Base-by-base conservation (phyloP, 2,888 invertebrate genomes). In the Calameuta filiformis region DNA sequence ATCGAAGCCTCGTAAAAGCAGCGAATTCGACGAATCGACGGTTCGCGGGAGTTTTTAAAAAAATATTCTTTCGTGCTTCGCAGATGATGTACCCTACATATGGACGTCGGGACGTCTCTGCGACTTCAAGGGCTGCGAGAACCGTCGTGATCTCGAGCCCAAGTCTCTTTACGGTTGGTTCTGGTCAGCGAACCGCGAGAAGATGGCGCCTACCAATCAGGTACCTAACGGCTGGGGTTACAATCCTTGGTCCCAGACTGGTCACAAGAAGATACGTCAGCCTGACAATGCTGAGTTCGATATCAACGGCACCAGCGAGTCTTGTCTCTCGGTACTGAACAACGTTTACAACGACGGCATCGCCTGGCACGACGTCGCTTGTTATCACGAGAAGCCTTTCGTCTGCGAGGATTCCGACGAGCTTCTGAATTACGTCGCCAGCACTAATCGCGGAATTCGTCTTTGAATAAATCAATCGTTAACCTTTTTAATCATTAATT, bases 331-430 rank as follows among this genome's bases (percentile, higher is more conserved):
- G 78, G 94, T 97, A 82, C 93, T 98, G 82, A 97, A 98, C 93
- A 98, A 98, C 92, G 97, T 98, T 11, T 98, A 98, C 94, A 97
- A 96, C 89, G 98, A 98, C 90, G 97, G 97, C 83, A 97, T 98
- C 90, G 97, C 96, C 84, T 98, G 97, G 97, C 97, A 97, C 92
- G 97, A 97, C 92, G 97, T 97, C 77, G 97, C 97, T 83, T 97
- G 97, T 92, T 97, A 97, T 92, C 97, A 97, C 92, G 97, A 97
- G 92, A 98, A 98, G 90, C 97, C 97, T 2, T 94, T 97, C 90
- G 95, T 98, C 85, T 98, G 97, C 92, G 98, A 97, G 91, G 97
- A 98, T 92, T 96, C 96, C 81, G 97, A 97, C 76, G 97, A 97
- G 90, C 94, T 98, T 81, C 94, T 97, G 88, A 96, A 95, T 91